Percentiles rank a stretch among this genome's conserved stretches.
Conservation (phyloP, 2,113 vertebrate genomes). For the Nothoprocta perdicaria region DNA sequence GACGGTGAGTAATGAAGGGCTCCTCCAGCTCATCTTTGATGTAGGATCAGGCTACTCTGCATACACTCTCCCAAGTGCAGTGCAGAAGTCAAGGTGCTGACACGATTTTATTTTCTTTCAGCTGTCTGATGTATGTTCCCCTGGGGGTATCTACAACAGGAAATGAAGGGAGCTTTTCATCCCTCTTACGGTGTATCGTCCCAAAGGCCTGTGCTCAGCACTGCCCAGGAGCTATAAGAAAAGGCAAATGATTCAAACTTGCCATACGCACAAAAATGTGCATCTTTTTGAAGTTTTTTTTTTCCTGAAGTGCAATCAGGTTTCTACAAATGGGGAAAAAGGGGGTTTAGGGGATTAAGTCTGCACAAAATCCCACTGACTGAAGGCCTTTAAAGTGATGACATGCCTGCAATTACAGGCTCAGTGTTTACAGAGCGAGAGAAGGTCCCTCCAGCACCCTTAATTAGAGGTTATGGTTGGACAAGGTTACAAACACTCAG, state of each 20-base stretch:
- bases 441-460: background rate
- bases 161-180: conserved; percentile 43
- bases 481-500: background rate
- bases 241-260: background rate
- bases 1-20: background rate
- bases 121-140: background rate
- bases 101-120: background rate
- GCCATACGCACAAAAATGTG: background rate
- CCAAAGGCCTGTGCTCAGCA: background rate
- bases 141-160: background rate
- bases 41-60: background rate
- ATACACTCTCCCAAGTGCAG: background rate
- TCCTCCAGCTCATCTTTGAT: conserved; percentile 12
- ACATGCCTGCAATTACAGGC: background rate
- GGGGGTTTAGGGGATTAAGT: background rate
- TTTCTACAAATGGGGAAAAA: background rate
- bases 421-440: background rate
- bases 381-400: background rate
- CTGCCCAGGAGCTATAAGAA: conserved; percentile 14
- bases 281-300: background rate
- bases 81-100: background rate
- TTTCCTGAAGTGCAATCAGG: background rate
- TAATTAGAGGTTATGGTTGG: background rate
- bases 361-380: background rate
- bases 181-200: background rate